Evolutionary conservation across 2,113 vertebrate species (phyloP).

Genomic region (Oreochromis tanganicae): DNA sequence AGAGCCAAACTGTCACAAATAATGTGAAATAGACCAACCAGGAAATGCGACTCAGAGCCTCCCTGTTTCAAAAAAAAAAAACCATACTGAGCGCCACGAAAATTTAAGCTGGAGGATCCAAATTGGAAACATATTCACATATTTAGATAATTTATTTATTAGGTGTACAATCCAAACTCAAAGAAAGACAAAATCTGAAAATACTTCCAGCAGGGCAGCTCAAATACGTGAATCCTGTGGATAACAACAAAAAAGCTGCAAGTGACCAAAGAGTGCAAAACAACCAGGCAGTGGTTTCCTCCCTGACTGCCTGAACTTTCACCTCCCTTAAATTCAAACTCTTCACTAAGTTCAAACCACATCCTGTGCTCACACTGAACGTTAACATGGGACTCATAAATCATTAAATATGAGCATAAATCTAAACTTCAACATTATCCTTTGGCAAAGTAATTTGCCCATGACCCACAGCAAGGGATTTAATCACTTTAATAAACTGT

Average conservation of each 20-base stretch:
- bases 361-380: background rate
- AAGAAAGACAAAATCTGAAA: background rate
- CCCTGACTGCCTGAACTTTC: background rate
- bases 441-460: background rate
- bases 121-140: background rate
- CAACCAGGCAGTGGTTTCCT: background rate
- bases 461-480: fast-evolving
- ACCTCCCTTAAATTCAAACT: background rate
- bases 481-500: fast-evolving
- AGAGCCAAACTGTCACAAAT: background rate
- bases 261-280: background rate
- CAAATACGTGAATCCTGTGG: fast-evolving
- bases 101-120: fast-evolving
- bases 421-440: background rate
- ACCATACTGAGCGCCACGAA: fast-evolving
- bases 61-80: fast-evolving
- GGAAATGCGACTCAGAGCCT: fast-evolving
- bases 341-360: background rate
- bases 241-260: fast-evolving
- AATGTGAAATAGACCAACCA: background rate
- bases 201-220: fast-evolving
- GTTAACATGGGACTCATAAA: fast-evolving
- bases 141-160: fast-evolving
- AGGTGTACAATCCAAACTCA: fast-evolving
- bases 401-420: background rate